These are phyloP conservation scores for Drosophila prosaltans DNA, from an alignment of 1,140 invertebrate species.

Conservation along the genomic window DNA sequence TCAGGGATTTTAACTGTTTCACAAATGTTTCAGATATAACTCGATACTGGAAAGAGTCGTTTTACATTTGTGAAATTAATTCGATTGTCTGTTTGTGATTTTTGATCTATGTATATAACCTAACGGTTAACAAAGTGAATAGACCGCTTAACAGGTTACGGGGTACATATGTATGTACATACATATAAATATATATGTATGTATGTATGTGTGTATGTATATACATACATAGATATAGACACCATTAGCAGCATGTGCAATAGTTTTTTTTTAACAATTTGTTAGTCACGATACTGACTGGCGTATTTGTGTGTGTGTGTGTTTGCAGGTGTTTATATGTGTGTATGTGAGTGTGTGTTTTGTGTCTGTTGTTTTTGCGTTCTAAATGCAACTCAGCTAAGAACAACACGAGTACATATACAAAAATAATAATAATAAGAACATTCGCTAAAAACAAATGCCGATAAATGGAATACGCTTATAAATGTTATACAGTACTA, in stretches of 20 bases:
- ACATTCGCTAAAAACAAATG: conserved; percentile 10
- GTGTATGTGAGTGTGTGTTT: background rate
- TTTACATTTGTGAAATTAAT: too few species aligned
- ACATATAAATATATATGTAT: too few species aligned
- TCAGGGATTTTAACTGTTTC: too few species aligned
- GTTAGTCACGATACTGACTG: conserved; percentile 4
- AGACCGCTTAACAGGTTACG: too few species aligned
- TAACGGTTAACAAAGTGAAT: too few species aligned
- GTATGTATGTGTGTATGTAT: too few species aligned
- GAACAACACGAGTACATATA: background rate
- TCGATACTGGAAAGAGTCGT: too few species aligned
- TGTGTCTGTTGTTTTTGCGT: background rate
- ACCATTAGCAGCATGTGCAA: background rate
- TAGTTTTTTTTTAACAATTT: background rate
- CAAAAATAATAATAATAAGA: background rate
- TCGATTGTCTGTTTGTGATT: too few species aligned
- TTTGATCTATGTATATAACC: too few species aligned
- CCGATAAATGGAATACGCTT: background rate
- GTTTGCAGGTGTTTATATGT: background rate
- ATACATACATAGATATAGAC: background rate
- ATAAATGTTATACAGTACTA: background rate
- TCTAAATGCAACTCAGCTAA: conserved; percentile 1
- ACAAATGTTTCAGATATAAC: too few species aligned
- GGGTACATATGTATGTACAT: too few species aligned
- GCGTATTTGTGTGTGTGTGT: background rate